phyloP scores from a whole-genome alignment of 2,113 vertebrate genomes.

The Corydoras maculifer region DNA sequence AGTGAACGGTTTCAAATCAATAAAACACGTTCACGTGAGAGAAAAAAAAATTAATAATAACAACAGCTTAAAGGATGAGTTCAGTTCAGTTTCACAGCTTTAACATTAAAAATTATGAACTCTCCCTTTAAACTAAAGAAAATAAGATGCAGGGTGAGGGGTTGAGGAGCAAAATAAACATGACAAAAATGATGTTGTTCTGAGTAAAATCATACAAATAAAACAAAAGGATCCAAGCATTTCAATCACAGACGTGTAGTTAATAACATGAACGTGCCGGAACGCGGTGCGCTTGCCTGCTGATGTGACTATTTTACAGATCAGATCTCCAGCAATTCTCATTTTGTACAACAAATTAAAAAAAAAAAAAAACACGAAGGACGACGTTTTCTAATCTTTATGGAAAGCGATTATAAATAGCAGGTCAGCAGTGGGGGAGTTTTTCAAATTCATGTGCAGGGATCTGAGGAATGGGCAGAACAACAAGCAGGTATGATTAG shows the following conservation, averaged over 20 bases:
- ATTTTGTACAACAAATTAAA: too few species aligned
- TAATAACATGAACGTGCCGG: too few species aligned
- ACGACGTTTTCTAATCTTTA: too few species aligned
- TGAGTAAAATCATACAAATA: too few species aligned
- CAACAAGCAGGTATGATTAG: neutral
- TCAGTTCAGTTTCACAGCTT: neutral
- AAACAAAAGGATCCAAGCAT: too few species aligned
- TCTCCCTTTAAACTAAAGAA: conserved; percentile 17
- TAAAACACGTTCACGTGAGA: conserved; percentile 13
- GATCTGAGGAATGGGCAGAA: neutral
- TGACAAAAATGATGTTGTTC: neutral
- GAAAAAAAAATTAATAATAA: neutral
- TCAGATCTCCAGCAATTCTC: too few species aligned
- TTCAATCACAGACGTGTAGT: too few species aligned
- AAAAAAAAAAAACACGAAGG: too few species aligned
- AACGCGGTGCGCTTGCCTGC: too few species aligned
- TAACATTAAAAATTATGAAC: conserved; percentile 3
- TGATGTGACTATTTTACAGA: too few species aligned
- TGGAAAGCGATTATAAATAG: too few species aligned
- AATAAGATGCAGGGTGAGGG: neutral
- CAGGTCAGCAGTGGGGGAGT: too few species aligned
- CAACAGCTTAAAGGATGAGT: conserved; percentile 17
- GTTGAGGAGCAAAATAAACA: neutral
- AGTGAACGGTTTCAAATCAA: neutral
- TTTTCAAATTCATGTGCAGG: neutral